Base-by-base conservation (phyloP, 2,113 vertebrate genomes). In the Pachyramphus minor region DNA sequence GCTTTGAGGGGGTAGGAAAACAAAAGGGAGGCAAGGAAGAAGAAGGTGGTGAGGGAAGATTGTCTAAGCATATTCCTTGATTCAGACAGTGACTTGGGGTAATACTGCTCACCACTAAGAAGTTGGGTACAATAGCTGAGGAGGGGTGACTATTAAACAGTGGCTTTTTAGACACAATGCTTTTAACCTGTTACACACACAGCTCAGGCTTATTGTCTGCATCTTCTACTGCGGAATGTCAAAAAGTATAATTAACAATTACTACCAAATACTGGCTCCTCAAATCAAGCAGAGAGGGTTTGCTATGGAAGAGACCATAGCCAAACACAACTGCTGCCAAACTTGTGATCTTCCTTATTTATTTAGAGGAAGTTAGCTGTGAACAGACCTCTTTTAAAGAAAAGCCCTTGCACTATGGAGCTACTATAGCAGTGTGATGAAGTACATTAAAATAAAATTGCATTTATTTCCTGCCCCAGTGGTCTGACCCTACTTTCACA, bases 391-490 rank as follows among this genome's bases (percentile, higher is more conserved):
- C 16, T 5, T 73, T 74, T 91, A 89, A 74, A 58, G 75, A 53
- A 68, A 87, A 90, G 42, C 25, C 77, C 84, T 76, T 8, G 12
- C 44, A 28, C 68, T 84, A 80, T 39, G 87, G 75, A 87, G 60
- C 45, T 13, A 75, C 33, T 47, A 39, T 3, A 44, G 87, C 87
- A 88, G 89, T 16, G 19, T 53, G 95, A 92, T 91, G 95, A 95
- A 84, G 64, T 73, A 76, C 80, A 90, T 94, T 92, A 94, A 94
- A 97, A 95, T 71, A 96, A 88, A 95, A 91, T 59, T 42, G 94
- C 78, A 89, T 97, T 93, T 97, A 86, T 53, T 92, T 96, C 88
- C 74, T 97, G 96, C 89, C 91, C 89, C 93, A 94, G 93, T 28
- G 86, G 62, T 74, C 92, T 93, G 95, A 96, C 90, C 94, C 90